Base-by-base conservation (phyloP, 1,140 invertebrate genomes). In the Teleopsis dalmanni region DNA sequence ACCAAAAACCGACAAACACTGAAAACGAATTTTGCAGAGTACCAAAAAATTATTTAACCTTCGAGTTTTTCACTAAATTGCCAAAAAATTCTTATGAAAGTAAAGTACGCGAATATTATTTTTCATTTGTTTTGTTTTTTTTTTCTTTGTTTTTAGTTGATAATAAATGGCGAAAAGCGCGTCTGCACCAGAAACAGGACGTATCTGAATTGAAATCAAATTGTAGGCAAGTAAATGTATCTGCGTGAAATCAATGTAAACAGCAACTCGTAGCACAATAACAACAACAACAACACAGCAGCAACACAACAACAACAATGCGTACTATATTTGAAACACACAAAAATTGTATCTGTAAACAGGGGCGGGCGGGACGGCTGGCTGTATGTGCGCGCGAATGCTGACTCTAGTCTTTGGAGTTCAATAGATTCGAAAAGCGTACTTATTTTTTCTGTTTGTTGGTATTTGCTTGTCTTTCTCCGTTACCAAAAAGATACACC, bases 131-230 rank as follows among this genome's bases (percentile, higher is more conserved):
- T 14, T 35, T 4, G 13, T 10, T 33, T 47, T 38, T 22, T 48
- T n/a, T 14, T 5, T n/a, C 8, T 13, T 13, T 25, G 22, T 14
- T 13, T 41, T 41, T 7, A 23, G n/a, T 25, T 25, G 9, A 41
- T 14, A 19, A 19, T n/a, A 18, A 19, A 14, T 3, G 14, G 11
- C 22, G 31, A 8, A 58, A 65, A 65, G 65, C 62, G 62, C 62
- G 62, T 65, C 63, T 65, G 62, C 60, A 63, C 55, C 57, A 60
- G 62, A 62, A 65, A 65, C 62, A 62, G 60, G 62, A 65, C 62
- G 60, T 65, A 55, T 57, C 57, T 60, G 60, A 65, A 65, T 65
- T 65, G 62, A 65, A 65, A 65, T 58, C 55, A 41, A 63, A 62
- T 55, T 57, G 50, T 57, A 48, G 29, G 29, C 29, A 36, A 21